Base-by-base conservation (phyloP, 2,888 invertebrate genomes). In the Nephrotoma appendiculata region DNA sequence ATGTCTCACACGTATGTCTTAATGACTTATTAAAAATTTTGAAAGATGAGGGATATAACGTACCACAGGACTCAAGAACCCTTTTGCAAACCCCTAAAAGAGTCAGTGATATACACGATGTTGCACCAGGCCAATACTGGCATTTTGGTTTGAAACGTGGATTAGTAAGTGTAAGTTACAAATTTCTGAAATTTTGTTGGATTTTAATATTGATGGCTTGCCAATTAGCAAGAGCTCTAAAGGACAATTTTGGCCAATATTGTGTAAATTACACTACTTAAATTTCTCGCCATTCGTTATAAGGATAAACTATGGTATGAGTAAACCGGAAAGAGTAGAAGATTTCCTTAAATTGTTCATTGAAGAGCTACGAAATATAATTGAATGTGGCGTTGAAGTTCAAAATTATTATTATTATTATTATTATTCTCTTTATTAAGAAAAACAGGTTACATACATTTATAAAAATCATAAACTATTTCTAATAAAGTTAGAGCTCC, bases 161-260 rank as follows among this genome's bases (percentile, higher is more conserved):
- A 5, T 44, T 86, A 45, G 15, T 11, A 41, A 19, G 6, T 9
- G 15, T 45, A 15, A 12, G 7, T 2, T 7, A 6, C 7, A 12
- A 41, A 43, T 15, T n/a, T 6, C 6, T 6, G 45, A 15, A 43
- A 85, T 87, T n/a, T 12, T 12, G 11, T 52, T 87, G 6, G 19
- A 83, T 83, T 86, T 87, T 71, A 19, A 19, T 19, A 19, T 1
- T 19, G 19, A 19, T 19, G n/a, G 19, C 19, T 19, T 0, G 19
- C 19, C 45, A 4, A 86, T 87, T 42, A 85, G 44, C 19, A 86
- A 83, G 41, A 87, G 86, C 41, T 86, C 83, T 11, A 71, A 86
- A 86, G 57, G 52, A 11, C 19, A 19, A 19, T 19, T 19, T 19
- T 19, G 19, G 19, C 19, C 19, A 19, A 19, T 19, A 19, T 19